These are phyloP conservation scores for Aptenodytes patagonicus DNA, from an alignment of 2,113 vertebrate genomes.

Conservation along the genomic window DNA sequence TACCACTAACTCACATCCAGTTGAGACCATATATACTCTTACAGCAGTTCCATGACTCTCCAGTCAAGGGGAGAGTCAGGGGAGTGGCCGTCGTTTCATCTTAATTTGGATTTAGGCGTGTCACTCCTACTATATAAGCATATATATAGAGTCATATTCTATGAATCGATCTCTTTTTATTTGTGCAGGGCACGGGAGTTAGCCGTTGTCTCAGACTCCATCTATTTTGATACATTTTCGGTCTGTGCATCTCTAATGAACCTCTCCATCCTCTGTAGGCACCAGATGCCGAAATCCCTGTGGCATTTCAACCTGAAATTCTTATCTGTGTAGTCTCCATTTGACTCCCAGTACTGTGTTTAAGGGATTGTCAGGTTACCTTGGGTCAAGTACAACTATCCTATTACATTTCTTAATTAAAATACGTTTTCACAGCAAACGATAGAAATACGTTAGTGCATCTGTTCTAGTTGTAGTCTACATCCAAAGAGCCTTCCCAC, in stretches of 20 bases:
- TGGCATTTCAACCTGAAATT: neutral
- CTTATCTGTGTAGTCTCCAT: neutral
- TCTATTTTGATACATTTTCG: neutral
- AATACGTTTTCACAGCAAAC: neutral
- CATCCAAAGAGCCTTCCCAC: neutral
- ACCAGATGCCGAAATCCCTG: neutral
- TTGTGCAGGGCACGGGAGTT: neutral
- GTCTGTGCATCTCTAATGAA: neutral
- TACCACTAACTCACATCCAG: fast-evolving
- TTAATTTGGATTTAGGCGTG: neutral
- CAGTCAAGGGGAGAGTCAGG: neutral
- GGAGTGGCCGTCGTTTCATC: neutral
- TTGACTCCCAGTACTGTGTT: neutral
- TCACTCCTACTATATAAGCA: neutral
- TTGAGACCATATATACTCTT: neutral
- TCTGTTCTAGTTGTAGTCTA: neutral
- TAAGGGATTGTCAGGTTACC: neutral
- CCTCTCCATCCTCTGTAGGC: neutral
- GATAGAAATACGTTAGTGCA: neutral
- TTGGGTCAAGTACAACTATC: neutral
- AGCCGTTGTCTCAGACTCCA: neutral
- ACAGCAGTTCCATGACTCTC: neutral
- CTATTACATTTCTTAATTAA: neutral
- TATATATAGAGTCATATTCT: too few species aligned
- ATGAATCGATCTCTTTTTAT: too few species aligned